A percentile compares a stretch with the other conserved stretches of the same genome.
These are phyloP conservation scores for Amazona vittata DNA, from an alignment of 2,113 vertebrate genomes.

Conservation along the genomic window DNA sequence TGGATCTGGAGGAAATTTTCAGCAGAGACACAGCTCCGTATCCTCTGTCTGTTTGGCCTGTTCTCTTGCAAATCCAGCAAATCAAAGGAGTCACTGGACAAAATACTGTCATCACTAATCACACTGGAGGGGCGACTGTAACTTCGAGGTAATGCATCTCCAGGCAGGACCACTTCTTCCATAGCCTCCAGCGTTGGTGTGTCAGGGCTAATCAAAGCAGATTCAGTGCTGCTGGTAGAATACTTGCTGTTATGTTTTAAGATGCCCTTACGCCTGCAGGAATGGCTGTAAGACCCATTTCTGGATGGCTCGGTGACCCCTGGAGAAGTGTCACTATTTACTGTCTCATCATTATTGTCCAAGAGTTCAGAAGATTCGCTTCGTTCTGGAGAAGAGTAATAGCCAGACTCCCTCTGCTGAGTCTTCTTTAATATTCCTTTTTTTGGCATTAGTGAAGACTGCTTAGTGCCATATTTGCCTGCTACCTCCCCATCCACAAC, in stretches of 20 bases:
- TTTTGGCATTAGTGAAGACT: constrained; percentile 87
- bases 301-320: constrained; percentile 68
- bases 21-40: constrained; percentile 91
- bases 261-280: constrained; percentile 89
- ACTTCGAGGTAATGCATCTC: constrained; percentile 85
- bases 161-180: constrained; percentile 74
- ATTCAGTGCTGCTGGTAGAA: constrained; percentile 74
- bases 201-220: constrained; percentile 63
- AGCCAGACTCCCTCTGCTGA: constrained; percentile 92
- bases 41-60: constrained; percentile 79
- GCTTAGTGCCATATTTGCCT: constrained; percentile 77
- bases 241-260: constrained; percentile 94
- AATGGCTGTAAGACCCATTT: constrained; percentile 74
- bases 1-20: constrained; percentile 91
- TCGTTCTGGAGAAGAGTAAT: constrained; percentile 96
- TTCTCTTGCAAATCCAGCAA: constrained; percentile 85
- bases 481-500: constrained; percentile 70
- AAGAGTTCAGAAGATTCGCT: constrained; percentile 92
- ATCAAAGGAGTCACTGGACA: constrained; percentile 86
- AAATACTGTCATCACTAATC: constrained; percentile 87
- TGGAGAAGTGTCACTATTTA: constrained; percentile 58
- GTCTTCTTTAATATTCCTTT: constrained; percentile 98
- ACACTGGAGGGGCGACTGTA: constrained; percentile 91
- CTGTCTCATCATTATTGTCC: constrained; percentile 71
- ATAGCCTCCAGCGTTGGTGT: constrained; percentile 73